Percentiles rank a stretch among this genome's conserved stretches.
phyloP scores from a whole-genome alignment of 92 coral and sea anemone genomes.

The Epizoanthus stellaris region DNA sequence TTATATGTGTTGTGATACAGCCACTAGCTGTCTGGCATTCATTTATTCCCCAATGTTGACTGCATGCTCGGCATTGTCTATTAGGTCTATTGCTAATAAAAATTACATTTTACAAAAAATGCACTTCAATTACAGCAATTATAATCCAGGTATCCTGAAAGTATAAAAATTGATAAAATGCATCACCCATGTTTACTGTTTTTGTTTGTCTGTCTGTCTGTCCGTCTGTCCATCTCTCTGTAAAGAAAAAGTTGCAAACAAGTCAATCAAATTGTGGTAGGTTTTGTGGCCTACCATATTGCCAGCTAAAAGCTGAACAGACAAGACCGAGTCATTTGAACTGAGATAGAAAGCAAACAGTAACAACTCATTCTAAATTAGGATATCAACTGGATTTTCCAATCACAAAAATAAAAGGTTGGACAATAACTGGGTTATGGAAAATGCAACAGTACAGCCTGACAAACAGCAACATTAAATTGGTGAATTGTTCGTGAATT shows the following conservation, averaged over 20 bases:
- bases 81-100: neutral
- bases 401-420: neutral
- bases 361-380: too few relatives aligned
- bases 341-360: too few relatives aligned
- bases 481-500: neutral
- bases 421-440: neutral
- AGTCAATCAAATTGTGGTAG: neutral
- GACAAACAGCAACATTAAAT: neutral
- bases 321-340: too few relatives aligned
- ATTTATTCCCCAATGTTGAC: neutral
- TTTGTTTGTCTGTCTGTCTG: neutral
- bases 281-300: too few relatives aligned
- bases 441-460: neutral
- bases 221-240: neutral
- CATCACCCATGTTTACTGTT: neutral
- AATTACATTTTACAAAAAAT: conserved; percentile 2
- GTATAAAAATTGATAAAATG: neutral
- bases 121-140: neutral
- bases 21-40: too few relatives aligned
- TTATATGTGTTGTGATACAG: neutral
- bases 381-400: neutral
- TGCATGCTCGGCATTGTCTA: neutral
- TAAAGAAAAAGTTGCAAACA: neutral
- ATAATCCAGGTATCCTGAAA: neutral
- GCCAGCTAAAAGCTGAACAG: too few relatives aligned